phyloP scores from a whole-genome alignment of 2,888 invertebrate genomes.

The Zaprionus obscuricornis region DNA sequence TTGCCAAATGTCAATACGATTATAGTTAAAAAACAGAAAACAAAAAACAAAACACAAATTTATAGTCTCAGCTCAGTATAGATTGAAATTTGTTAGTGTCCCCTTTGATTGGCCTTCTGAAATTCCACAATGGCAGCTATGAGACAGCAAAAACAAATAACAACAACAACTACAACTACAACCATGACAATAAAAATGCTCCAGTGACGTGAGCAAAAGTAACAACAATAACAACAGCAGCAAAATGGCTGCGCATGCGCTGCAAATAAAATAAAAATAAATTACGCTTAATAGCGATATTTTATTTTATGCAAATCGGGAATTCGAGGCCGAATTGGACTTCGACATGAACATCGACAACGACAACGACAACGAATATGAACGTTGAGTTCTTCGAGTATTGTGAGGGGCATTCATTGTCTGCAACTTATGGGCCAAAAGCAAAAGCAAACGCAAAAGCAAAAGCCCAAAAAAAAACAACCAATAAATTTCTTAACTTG shows the following conservation, averaged over 20 bases:
- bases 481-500: conserved; percentile 28
- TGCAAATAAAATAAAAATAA: conserved; percentile 70
- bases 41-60: too few species aligned
- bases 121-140: conserved; percentile 53
- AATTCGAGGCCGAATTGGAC: conserved; percentile 42
- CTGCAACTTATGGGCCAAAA: conserved; percentile 34
- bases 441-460: conserved; percentile 31
- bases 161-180: too few species aligned
- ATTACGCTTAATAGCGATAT: conserved; percentile 68
- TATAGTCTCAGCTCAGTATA: conserved; percentile 26
- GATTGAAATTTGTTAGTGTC: conserved; percentile 3
- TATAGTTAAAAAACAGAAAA: too few species aligned
- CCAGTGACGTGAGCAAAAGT: conserved; percentile 44
- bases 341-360: neutral
- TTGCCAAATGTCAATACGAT: neutral
- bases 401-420: too few species aligned
- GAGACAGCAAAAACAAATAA: conserved; percentile 18
- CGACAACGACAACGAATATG: conserved; percentile 6
- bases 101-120: conserved; percentile 61
- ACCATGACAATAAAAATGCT: conserved; percentile 40
- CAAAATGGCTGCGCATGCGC: conserved; percentile 75
- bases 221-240: conserved; percentile 7
- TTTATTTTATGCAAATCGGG: conserved; percentile 72
- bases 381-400: neutral
- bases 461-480: conserved; percentile 31